Base-by-base conservation (phyloP, 2,797 vertebrate species). In the Xerus rutilus region DNA sequence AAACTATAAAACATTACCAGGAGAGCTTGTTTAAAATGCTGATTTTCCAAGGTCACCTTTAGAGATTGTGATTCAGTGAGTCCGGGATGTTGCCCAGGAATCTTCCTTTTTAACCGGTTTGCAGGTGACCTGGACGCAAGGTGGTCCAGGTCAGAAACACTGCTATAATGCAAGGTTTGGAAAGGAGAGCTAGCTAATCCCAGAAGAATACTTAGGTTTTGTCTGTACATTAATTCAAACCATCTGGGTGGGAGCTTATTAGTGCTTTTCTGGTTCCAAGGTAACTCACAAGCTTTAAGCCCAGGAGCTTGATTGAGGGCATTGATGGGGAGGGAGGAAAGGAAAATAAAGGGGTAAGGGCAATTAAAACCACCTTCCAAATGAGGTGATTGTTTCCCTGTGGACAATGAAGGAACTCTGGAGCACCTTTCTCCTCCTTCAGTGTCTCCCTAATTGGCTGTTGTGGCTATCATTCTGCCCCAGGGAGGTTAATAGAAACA, bases 371-470 rank as follows among this genome's bases (percentile, higher is more conserved):
- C 90, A 89, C 45, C 76, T 94, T 92, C 59, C 65, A 43, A 39
- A 74, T 17, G 23, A 59, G 52, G 15, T 2, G 28, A 76, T 49
- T 70, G 65, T 89, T 95, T 93, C 70, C 74, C 87, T 10, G 62
- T 17, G 12, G 81, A 92, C 65, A 35, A 20, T 14, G 84, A 59
- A 65, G 35, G 52, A 30, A 45, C 82, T 86, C 28, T 14, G 49
- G 52, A 70, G 77, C 52, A 67, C 85, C 87, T 45, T 92, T 64
- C 91, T 89, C 77, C 88, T 93, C 84, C 76, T 73, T 87, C 67
- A 54, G 23, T n/a, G 57, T 73, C 64, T 93, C 81, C 69, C 70
- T 97, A 97, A 97, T 96, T 97, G 96, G 90, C 96, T 97, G 59
- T 65, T 70, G 64, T 92, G 96, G 79, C 95, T 96, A 78, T 97